Conservation (phyloP, 2,113 vertebrate genomes). For the Macquaria australasica region DNA sequence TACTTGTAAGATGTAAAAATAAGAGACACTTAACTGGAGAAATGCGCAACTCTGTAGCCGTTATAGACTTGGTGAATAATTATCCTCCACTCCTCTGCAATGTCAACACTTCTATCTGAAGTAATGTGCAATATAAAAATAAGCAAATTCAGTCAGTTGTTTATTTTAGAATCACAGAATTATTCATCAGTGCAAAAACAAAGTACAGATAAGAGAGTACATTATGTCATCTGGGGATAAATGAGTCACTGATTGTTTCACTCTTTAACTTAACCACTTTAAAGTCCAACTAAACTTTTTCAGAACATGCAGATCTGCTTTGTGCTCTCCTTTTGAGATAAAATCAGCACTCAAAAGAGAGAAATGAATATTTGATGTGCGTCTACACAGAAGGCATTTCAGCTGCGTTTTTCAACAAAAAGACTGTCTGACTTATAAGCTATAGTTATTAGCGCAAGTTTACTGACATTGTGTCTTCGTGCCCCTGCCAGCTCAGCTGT, state of each 20-base stretch:
- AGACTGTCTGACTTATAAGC: background rate
- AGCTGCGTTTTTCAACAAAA: background rate
- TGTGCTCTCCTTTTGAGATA: slow-evolving; percentile 8
- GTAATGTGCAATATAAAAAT: slow-evolving; percentile 1
- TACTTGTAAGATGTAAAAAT: slow-evolving; percentile 2
- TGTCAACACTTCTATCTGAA: slow-evolving; percentile 16
- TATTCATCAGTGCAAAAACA: slow-evolving; percentile 44
- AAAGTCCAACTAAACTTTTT: slow-evolving; percentile 17
- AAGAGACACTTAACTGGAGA: background rate
- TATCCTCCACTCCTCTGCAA: slow-evolving; percentile 8
- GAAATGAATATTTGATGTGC: background rate
- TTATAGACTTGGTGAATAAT: slow-evolving; percentile 8
- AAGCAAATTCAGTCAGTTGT: slow-evolving; percentile 16
- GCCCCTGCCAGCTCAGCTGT: background rate
- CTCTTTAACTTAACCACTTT: slow-evolving; percentile 3
- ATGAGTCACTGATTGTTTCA: slow-evolving; percentile 27
- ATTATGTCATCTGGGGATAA: slow-evolving; percentile 28
- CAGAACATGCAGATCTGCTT: background rate
- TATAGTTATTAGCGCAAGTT: background rate
- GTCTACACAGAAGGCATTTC: background rate
- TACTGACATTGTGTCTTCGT: background rate
- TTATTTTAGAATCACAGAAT: slow-evolving; percentile 36
- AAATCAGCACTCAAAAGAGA: background rate
- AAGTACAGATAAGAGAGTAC: slow-evolving; percentile 1
- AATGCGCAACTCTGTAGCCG: background rate